These are phyloP conservation scores for Tenrec ecaudatus DNA, from an alignment of 2,113 vertebrate species.

Conservation along the genomic window DNA sequence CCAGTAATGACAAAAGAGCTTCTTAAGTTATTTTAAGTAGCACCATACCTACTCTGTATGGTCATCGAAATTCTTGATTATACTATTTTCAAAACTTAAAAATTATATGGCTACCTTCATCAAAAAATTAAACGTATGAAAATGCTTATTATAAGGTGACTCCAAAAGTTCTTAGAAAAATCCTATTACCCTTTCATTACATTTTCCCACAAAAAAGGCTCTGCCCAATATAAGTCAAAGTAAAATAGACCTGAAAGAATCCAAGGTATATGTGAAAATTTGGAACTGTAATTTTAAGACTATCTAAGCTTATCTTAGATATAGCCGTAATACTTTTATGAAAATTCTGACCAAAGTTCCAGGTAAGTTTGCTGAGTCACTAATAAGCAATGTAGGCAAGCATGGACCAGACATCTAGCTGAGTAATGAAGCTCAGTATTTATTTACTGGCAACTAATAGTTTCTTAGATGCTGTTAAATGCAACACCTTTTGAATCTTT, in stretches of 20 bases:
- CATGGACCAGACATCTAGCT: background rate
- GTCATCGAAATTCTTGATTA: slow-evolving; percentile 53
- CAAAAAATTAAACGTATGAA: slow-evolving; percentile 61
- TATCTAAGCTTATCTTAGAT: background rate
- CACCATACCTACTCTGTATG: slow-evolving; percentile 11
- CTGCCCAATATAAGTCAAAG: background rate
- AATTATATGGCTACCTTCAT: slow-evolving; percentile 21
- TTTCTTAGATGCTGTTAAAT: slow-evolving; percentile 49
- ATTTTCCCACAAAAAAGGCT: too few species aligned
- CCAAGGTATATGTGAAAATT: slow-evolving; percentile 14
- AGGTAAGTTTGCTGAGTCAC: slow-evolving; percentile 24
- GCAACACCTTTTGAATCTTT: slow-evolving; percentile 22
- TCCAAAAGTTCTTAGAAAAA: too few species aligned
- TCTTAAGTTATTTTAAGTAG: slow-evolving; percentile 44
- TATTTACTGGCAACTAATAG: background rate
- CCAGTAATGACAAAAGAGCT: background rate
- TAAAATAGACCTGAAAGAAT: slow-evolving; percentile 3
- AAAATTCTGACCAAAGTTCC: slow-evolving; percentile 48
- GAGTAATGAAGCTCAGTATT: slow-evolving; percentile 24
- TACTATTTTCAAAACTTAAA: slow-evolving; percentile 41
- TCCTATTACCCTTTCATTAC: too few species aligned
- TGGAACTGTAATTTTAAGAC: slow-evolving; percentile 20
- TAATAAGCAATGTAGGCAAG: background rate
- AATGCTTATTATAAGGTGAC: background rate
- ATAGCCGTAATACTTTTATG: slow-evolving; percentile 46